phyloP scores from a whole-genome alignment of 2,113 vertebrate species.

The Semicossyphus pulcher region DNA sequence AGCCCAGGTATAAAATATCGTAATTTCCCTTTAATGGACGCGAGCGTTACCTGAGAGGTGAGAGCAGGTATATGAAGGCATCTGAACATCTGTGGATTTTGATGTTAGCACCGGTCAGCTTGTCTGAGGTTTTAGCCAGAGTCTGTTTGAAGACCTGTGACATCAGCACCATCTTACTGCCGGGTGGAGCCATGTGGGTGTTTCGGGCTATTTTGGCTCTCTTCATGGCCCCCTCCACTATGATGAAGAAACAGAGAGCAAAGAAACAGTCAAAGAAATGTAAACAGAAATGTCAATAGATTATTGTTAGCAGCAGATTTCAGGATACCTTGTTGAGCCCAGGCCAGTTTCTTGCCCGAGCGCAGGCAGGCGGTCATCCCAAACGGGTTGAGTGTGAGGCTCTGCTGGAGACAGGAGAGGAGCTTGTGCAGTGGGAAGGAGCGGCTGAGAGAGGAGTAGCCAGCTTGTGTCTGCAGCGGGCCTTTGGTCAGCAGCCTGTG shows the following conservation, averaged over 20 bases:
- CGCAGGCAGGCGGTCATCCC: conserved; percentile 89
- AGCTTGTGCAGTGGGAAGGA: conserved; percentile 87
- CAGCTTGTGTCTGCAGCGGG: conserved; percentile 82
- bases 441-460: conserved; percentile 84
- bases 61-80: conserved; percentile 95
- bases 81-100: conserved; percentile 92
- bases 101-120: conserved; percentile 89
- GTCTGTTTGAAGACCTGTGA: conserved; percentile 95
- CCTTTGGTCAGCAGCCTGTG: conserved; percentile 88
- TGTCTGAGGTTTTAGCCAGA: conserved; percentile 93
- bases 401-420: conserved; percentile 87
- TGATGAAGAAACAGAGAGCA: conserved; percentile 42
- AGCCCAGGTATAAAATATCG: no score
- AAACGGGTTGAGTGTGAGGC: conserved; percentile 88
- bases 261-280: neutral
- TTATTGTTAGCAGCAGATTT: neutral
- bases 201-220: conserved; percentile 92
- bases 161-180: conserved; percentile 91
- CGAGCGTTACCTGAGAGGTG: conserved; percentile 89
- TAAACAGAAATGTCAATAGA: no score
- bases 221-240: conserved; percentile 92
- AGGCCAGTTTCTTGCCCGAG: conserved; percentile 91
- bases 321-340: conserved; percentile 92
- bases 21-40: neutral
- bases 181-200: conserved; percentile 84